Evolutionary conservation across 2,888 invertebrate genomes (phyloP).

Genomic region (Andricus quercusramuli): DNA sequence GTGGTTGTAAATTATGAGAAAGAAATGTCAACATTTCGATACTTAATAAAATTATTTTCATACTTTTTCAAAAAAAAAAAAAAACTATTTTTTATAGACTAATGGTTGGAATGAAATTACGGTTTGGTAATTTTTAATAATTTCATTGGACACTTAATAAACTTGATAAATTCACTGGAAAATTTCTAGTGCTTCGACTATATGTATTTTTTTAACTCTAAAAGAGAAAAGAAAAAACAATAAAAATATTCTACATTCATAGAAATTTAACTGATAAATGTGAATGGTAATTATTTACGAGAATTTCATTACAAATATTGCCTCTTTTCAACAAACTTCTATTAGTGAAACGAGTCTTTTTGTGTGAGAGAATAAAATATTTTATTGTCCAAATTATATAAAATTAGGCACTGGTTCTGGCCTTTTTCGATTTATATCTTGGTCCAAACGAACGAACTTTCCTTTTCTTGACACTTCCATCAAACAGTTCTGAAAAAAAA

Average conservation of each 20-base stretch:
- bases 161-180: no score
- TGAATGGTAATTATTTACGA: no score
- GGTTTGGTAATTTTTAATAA: background rate
- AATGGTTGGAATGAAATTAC: background rate
- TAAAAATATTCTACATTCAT: no score
- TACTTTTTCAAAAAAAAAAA: constrained; percentile 12
- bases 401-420: constrained; percentile 52
- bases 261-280: no score
- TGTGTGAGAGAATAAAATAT: background rate
- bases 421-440: constrained; percentile 66
- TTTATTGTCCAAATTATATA: background rate
- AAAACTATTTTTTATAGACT: background rate
- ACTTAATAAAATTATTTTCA: constrained; percentile 32
- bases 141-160: no score
- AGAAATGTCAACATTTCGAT: background rate
- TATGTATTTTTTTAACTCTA: no score
- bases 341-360: background rate
- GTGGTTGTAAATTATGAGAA: background rate
- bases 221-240: no score
- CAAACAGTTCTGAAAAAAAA: constrained; percentile 63
- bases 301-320: no score
- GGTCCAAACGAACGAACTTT: constrained; percentile 53
- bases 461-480: constrained; percentile 60
- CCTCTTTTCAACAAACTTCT: background rate
- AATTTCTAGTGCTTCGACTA: no score